A percentile compares a stretch with the other conserved stretches of the same genome.
Evolutionary conservation across 1,140 invertebrate species (phyloP).

Genomic region (Trichonephila clavata): DNA sequence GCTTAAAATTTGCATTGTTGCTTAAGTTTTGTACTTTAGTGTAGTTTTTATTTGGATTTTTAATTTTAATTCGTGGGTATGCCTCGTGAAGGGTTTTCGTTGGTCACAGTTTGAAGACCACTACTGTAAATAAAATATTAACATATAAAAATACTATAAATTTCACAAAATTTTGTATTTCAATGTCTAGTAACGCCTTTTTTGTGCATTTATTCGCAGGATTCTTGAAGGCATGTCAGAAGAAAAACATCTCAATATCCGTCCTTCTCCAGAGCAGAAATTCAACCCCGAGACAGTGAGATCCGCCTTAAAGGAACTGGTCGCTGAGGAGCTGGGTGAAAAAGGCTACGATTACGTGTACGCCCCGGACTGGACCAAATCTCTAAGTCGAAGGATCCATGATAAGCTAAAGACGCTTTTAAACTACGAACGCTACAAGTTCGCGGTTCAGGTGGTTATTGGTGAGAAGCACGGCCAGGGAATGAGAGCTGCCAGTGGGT

Average conservation of each 20-base stretch:
- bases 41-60: no score
- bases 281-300: background rate
- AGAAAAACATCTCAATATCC: constrained; percentile 32
- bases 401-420: background rate
- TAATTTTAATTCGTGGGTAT: no score
- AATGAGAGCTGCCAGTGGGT: constrained; percentile 2
- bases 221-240: constrained; percentile 4
- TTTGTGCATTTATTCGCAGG: background rate
- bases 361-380: constrained; percentile 12
- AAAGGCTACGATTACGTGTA: constrained; percentile 38
- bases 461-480: constrained; percentile 58
- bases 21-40: no score
- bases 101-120: no score
- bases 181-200: background rate
- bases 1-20: no score
- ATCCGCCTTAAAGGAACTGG: background rate
- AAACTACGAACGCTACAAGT: constrained; percentile 29
- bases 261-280: constrained; percentile 15
- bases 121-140: no score
- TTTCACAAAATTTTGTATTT: background rate
- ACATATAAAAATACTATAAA: background rate
- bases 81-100: no score
- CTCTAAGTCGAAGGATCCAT: constrained; percentile 21
- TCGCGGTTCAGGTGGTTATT: constrained; percentile 42
- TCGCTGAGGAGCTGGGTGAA: constrained; percentile 10